phyloP scores from a whole-genome alignment of 2,888 invertebrate species.

The Bugula neritina region DNA sequence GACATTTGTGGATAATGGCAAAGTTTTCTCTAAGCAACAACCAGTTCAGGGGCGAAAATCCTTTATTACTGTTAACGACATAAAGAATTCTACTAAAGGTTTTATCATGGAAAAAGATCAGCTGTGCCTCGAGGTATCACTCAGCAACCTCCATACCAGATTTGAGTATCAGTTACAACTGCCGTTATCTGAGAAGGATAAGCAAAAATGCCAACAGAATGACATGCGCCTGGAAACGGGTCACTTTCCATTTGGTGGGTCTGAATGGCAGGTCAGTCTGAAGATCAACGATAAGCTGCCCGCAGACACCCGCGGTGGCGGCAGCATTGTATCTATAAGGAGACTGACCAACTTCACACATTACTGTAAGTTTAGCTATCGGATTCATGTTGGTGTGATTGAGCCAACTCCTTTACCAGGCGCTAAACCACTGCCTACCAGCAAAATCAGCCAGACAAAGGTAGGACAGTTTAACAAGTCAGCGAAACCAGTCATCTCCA shows the following conservation, averaged over 20 bases:
- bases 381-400: conserved; percentile 54
- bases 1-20: conserved; percentile 70
- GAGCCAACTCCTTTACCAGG: conserved; percentile 1
- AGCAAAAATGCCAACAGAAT: conserved; percentile 30
- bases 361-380: conserved; percentile 69
- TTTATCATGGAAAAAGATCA: conserved; percentile 75
- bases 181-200: conserved; percentile 53
- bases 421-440: neutral
- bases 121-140: conserved; percentile 71
- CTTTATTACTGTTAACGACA: conserved; percentile 46
- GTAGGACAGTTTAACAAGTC: conserved; percentile 11
- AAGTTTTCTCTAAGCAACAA: conserved; percentile 55
- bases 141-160: conserved; percentile 69
- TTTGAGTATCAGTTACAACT: conserved; percentile 67
- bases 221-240: conserved; percentile 56
- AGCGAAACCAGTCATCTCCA: conserved; percentile 36
- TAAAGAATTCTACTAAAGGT: conserved; percentile 54
- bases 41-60: conserved; percentile 45
- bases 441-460: neutral
- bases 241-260: conserved; percentile 73
- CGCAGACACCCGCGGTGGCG: conserved; percentile 42
- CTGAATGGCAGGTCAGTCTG: conserved; percentile 69
- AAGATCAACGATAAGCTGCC: conserved; percentile 42
- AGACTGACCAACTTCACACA: conserved; percentile 76
- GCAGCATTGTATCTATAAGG: conserved; percentile 57